Evolutionary conservation across 2,113 vertebrate species (phyloP), one percentile per base, ranked within the genome.

Genomic region (Emydura subglobosa): DNA sequence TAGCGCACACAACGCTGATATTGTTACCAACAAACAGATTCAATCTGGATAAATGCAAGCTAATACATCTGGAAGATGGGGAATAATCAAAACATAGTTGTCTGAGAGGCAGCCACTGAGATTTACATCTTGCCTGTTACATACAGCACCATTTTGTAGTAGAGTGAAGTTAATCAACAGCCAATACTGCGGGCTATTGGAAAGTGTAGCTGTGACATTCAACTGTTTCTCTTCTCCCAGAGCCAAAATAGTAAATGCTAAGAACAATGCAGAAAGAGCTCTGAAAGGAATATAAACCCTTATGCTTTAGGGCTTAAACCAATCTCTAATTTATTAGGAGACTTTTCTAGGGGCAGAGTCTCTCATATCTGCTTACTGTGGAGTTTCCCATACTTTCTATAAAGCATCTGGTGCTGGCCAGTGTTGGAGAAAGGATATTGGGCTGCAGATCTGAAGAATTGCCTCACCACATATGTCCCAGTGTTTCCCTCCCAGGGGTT

Each of bases 401-500:
- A 0, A 42, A 16, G 3, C 54, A 5, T 10, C 10, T n/a, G 1
- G 39, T 5, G 4, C 59, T 5, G n/a, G 0, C 49, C 14, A 5
- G 10, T 72, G 17, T 72, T 72, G 34, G 65, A 72, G 0, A 25
- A 19, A 5, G 84, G 68, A 12, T 10, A 47, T 42, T 21, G 83
- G 2, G 2, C 79, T 39, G 0, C 0, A 10, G 49, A 8, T 31
- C 22, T 72, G 65, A 29, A 11, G 50, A 25, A 39, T 21, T 54
- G 68, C 25, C 39, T 0, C 55, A 14, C 80, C 47, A 7, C 54
- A 78, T 61, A 78, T 49, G 42, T 34, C 16, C 57, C 57, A 49
- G 61, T 25, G 2, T 80, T 31, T 59, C 31, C 61, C 44, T 4
- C 24, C 21, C 49, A 81, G 50, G 61, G 9, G 31, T 74, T 5